These are phyloP conservation scores for Cepaea hortensis DNA, from an alignment of 2,888 invertebrate genomes.

Conservation along the genomic window DNA sequence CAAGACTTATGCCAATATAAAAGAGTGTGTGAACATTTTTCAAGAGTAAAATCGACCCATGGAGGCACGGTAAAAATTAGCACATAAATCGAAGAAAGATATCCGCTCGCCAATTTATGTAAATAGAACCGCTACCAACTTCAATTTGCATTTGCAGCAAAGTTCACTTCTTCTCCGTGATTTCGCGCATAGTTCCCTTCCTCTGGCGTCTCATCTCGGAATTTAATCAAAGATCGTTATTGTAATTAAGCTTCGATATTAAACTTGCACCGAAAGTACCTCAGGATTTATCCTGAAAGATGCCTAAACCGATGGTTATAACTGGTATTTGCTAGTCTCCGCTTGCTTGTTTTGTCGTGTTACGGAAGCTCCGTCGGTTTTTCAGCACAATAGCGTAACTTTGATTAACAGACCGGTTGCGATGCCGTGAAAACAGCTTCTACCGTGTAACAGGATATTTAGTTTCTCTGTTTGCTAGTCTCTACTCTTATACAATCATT, in stretches of 20 bases:
- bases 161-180: not conserved
- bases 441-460: not conserved
- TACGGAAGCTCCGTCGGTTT: not conserved
- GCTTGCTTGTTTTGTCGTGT: constrained; percentile 10
- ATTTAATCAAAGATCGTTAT: constrained; percentile 24
- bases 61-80: constrained; percentile 4
- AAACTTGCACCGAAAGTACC: constrained; percentile 3
- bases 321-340: not conserved
- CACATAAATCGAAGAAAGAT: constrained; percentile 26
- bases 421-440: not conserved
- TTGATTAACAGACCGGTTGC: not conserved
- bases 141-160: constrained; percentile 23
- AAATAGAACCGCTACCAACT: not conserved
- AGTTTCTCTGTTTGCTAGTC: not conserved
- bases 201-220: not conserved
- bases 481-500: not conserved
- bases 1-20: not conserved
- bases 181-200: not conserved
- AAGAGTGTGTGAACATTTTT: not conserved
- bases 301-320: not conserved
- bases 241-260: constrained; percentile 6
- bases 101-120: constrained; percentile 2
- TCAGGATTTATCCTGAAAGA: not conserved
- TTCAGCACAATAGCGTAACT: not conserved
- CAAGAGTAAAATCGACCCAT: not conserved